Evolutionary conservation across 2,888 invertebrate species (phyloP), one percentile per base, ranked within the genome.

Genomic region (Pammene fasciana): DNA sequence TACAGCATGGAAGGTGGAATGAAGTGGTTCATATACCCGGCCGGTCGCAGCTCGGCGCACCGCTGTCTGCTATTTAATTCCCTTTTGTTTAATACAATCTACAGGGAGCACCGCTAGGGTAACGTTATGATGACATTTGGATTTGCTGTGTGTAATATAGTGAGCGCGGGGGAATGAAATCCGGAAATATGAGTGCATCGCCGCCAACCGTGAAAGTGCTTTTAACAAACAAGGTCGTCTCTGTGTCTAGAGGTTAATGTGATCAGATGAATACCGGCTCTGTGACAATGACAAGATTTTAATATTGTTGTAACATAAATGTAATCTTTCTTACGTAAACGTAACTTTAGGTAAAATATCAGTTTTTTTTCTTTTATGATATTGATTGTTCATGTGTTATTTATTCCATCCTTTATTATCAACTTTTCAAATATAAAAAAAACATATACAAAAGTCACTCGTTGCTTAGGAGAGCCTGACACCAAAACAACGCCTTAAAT

Each of bases 1-100:
- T 75, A 75, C n/a, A 55, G n/a, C 48, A 73, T 71, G 75, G 75
- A 73, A 77, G 78, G 76, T 79, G 75, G 76, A 80, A 81, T 82
- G 83, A 86, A 85, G 83, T 82, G 83, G 81, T 79, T 80, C 80
- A 78, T 79, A 72, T 60, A 77, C 77, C 79, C 79, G 76, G 77
- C 79, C 78, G 80, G 83, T 85, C 82, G 81, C 80, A 83, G 82
- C 79, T 86, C 82, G 83, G 82, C 82, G 79, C 83, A 75, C 83
- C 82, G 78, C 83, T 85, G 82, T 86, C 84, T 85, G 80, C 84
- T 84, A 82, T 85, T 86, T 87, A 86, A 87, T 87, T 81, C 85
- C 79, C 84, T 82, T 86, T 87, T 87, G 84, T 86, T 86, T 85
- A 74, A 74, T 74, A 74, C 71, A 74, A 86, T 88, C 86, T 86